phyloP scores from a whole-genome alignment of 2,797 vertebrate species.

The Huso huso region DNA sequence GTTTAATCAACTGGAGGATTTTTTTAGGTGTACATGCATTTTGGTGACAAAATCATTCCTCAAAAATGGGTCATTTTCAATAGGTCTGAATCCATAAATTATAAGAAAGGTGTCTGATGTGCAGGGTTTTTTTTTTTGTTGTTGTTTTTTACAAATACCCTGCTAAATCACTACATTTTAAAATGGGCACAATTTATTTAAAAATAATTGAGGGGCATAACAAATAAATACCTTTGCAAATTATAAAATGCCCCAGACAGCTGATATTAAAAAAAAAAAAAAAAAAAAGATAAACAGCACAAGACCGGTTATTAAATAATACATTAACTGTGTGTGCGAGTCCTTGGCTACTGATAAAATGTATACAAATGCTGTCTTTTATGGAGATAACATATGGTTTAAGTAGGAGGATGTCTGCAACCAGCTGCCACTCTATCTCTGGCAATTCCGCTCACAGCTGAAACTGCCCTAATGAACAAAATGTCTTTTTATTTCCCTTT shows the following conservation, averaged over 20 bases:
- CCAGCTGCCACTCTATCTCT: conserved; percentile 23
- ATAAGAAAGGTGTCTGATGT: too few relatives aligned
- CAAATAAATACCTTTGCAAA: conserved; percentile 42
- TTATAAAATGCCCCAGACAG: conserved; percentile 22
- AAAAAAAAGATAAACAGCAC: conserved; percentile 36
- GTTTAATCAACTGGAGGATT: too few relatives aligned
- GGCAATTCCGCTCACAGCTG: conserved; percentile 19
- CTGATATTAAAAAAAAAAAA: conserved; percentile 23
- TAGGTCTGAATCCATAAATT: too few relatives aligned
- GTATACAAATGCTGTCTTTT: conserved; percentile 26
- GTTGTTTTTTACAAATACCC: conserved; percentile 24
- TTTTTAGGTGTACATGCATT: too few relatives aligned
- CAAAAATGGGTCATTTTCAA: too few relatives aligned
- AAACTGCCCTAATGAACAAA: background rate
- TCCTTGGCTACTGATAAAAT: conserved; percentile 26
- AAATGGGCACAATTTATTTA: conserved; percentile 28
- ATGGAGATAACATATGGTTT: conserved; percentile 32
- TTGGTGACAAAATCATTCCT: too few relatives aligned
- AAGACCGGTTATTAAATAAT: conserved; percentile 49
- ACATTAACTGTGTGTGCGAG: conserved; percentile 42
- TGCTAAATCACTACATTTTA: conserved; percentile 25
- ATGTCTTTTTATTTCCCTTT: conserved; percentile 32
- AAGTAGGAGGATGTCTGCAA: conserved; percentile 25
- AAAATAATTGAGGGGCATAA: conserved; percentile 34
- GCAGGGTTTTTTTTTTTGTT: too few relatives aligned